Evolutionary conservation across 2,797 vertebrate species (phyloP).

Genomic region (Pangasius larnaudii): DNA sequence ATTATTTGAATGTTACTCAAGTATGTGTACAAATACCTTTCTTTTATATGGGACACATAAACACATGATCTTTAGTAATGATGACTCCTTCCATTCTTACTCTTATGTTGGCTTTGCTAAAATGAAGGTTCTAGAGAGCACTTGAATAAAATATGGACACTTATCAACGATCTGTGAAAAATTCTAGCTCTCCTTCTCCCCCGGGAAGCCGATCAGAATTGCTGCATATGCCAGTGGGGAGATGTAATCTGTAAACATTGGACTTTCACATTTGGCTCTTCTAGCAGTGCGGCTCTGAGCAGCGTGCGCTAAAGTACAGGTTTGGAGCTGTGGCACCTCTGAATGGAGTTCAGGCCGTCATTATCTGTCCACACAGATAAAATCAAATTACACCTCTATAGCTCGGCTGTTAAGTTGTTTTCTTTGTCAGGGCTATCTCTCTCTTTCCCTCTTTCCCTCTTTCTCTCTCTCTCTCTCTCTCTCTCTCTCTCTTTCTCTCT

Average conservation of each 20-base stretch:
- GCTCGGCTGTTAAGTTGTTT: constrained; percentile 74
- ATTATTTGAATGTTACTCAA: background rate
- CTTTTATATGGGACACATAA: background rate
- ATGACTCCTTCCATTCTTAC: background rate
- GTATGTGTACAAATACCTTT: too few relatives aligned
- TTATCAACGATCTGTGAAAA: constrained; percentile 36
- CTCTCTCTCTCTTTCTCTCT: constrained; percentile 47
- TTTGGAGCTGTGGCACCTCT: constrained; percentile 52
- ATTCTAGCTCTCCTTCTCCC: constrained; percentile 35
- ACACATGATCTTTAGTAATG: background rate
- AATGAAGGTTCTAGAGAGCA: constrained; percentile 27
- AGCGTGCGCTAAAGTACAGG: constrained; percentile 59
- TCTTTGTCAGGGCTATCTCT: constrained; percentile 50
- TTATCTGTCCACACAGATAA: constrained; percentile 64
- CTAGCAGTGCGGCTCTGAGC: constrained; percentile 26
- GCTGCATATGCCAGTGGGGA: constrained; percentile 40
- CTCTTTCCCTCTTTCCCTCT: constrained; percentile 21
- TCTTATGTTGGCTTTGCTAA: background rate
- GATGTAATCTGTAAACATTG: constrained; percentile 63
- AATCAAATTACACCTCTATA: constrained; percentile 66
- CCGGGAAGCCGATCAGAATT: constrained; percentile 29
- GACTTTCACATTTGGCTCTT: constrained; percentile 53
- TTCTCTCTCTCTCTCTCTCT: too few relatives aligned
- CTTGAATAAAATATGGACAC: constrained; percentile 47
- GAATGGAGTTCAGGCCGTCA: constrained; percentile 64